Evolutionary conservation across 2,797 vertebrate genomes (phyloP).

Genomic region (Anguilla obscura): DNA sequence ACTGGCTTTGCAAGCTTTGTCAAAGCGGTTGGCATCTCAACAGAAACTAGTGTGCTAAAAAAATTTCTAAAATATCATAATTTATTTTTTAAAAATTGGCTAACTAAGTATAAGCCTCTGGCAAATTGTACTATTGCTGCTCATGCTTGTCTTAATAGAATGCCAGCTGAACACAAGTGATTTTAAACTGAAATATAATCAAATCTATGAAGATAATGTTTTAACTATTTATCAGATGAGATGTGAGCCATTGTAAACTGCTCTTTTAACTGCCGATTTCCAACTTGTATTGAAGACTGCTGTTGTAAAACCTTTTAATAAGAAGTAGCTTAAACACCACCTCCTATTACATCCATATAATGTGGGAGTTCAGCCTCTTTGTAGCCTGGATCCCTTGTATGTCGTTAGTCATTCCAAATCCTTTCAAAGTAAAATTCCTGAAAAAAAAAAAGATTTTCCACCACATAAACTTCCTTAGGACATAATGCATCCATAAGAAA

Average conservation of each 20-base stretch:
- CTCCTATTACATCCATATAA: not conserved
- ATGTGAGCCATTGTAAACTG: not conserved
- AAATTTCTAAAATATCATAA: not conserved
- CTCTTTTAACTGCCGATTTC: not conserved
- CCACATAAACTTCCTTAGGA: too few species aligned
- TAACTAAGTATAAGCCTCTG: not conserved
- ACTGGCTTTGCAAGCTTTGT: not conserved
- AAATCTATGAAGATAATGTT: not conserved
- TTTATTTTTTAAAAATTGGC: not conserved
- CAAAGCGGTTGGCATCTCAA: not conserved
- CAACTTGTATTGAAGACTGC: not conserved
- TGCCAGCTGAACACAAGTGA: not conserved
- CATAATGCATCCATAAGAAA: too few species aligned
- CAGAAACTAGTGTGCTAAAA: not conserved
- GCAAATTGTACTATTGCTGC: not conserved
- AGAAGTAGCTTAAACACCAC: not conserved
- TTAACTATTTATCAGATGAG: constrained; percentile 7
- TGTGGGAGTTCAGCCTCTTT: not conserved
- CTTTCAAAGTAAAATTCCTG: too few species aligned
- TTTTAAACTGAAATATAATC: not conserved
- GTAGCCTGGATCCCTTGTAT: not conserved
- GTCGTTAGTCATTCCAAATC: not conserved
- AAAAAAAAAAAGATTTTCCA: too few species aligned
- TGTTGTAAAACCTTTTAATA: not conserved
- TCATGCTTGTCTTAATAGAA: not conserved